Evolutionary conservation across 92 coral and sea anemone species (phyloP).

Genomic region (Zoanthus solanderi): DNA sequence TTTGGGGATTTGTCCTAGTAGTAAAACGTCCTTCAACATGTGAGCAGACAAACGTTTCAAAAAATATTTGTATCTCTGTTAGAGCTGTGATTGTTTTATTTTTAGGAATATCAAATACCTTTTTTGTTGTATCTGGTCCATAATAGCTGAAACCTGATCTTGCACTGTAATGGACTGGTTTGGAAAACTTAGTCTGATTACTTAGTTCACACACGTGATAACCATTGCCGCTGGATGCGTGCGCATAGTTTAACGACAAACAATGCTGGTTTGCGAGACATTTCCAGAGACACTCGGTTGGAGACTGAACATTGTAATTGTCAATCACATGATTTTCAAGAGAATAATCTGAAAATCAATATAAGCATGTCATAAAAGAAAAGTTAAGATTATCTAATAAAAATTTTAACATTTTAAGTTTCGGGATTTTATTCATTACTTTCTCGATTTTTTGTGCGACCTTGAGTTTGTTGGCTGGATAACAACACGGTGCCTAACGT

Average conservation of each 20-base stretch:
- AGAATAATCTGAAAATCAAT: background rate
- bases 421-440: too few relatives aligned
- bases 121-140: conserved; percentile 25
- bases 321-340: conserved; percentile 12
- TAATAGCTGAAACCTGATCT: conserved; percentile 12
- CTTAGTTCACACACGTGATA: background rate
- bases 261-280: conserved; percentile 25
- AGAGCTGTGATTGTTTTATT: too few relatives aligned
- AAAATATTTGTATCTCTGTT: too few relatives aligned
- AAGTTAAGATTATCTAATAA: background rate
- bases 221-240: conserved; percentile 11
- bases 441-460: too few relatives aligned
- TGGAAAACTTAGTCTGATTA: background rate
- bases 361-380: background rate
- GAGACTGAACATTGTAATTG: background rate
- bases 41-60: too few relatives aligned
- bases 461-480: too few relatives aligned
- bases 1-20: too few relatives aligned
- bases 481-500: too few relatives aligned
- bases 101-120: background rate
- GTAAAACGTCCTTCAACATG: too few relatives aligned
- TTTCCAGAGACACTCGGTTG: background rate
- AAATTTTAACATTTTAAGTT: background rate
- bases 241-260: conserved; percentile 23
- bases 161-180: conserved; percentile 9